These are phyloP conservation scores for Peromyscus californicus DNA, from an alignment of 2,113 vertebrate species.

Conservation along the genomic window DNA sequence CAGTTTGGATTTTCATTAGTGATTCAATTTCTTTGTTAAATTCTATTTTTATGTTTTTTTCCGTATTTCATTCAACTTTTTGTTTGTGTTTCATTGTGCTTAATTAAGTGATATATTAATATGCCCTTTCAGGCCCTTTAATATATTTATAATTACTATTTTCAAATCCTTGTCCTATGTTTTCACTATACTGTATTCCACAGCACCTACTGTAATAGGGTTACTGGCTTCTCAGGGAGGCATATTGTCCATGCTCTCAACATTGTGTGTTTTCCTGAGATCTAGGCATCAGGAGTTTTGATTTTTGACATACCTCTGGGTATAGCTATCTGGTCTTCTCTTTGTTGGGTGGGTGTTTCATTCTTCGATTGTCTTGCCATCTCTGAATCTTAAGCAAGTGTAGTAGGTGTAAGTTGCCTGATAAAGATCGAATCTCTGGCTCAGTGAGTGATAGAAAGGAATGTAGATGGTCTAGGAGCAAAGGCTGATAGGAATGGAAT, in stretches of 20 bases:
- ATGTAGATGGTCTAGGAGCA: background rate
- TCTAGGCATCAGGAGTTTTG: background rate
- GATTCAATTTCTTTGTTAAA: background rate
- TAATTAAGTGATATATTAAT: background rate
- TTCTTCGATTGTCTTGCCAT: background rate
- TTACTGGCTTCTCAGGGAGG: background rate
- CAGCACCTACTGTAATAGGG: background rate
- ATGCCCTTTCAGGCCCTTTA: too few species aligned
- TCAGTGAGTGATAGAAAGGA: background rate
- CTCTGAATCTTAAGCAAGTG: background rate
- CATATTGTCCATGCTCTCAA: background rate
- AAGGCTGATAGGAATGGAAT: background rate
- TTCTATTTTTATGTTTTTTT: background rate
- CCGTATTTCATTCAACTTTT: background rate
- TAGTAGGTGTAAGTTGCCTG: background rate
- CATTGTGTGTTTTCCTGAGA: background rate
- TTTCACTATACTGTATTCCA: background rate
- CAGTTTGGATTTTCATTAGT: background rate
- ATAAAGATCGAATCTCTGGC: background rate
- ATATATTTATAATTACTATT: background rate
- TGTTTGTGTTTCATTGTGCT: background rate
- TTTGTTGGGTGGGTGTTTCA: background rate
- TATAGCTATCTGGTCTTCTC: background rate
- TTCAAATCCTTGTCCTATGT: background rate
- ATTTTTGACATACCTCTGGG: background rate